Evolutionary conservation across 2,113 vertebrate genomes (phyloP).

Genomic region (Amia ocellicauda): DNA sequence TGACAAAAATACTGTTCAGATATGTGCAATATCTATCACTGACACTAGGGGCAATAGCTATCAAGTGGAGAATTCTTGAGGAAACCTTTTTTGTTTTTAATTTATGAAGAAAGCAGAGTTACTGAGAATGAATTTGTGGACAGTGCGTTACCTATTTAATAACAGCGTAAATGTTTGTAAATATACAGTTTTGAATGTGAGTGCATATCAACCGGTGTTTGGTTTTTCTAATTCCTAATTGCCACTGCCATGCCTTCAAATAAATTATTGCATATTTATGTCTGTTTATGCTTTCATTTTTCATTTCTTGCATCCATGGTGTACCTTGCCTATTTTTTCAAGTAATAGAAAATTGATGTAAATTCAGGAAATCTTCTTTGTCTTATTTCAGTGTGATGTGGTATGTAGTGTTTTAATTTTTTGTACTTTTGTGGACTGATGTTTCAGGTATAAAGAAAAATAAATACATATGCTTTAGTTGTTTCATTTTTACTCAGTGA

Average conservation of each 20-base stretch:
- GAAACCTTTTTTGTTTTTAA: background rate
- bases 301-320: no score
- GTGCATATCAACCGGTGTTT: slow-evolving; percentile 24
- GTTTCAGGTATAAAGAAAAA: no score
- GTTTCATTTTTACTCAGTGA: no score
- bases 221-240: slow-evolving; percentile 33
- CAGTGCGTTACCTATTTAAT: slow-evolving; percentile 14
- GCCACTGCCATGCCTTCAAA: slow-evolving; percentile 49
- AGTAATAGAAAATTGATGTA: background rate
- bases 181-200: slow-evolving; percentile 19
- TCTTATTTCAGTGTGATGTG: no score
- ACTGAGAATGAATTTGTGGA: no score
- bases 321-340: no score
- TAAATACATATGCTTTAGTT: no score
- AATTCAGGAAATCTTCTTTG: no score
- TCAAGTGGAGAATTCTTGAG: background rate
- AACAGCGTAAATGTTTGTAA: slow-evolving; percentile 8
- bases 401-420: no score
- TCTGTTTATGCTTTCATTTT: background rate
- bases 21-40: no score
- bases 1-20: no score
- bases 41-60: no score
- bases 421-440: background rate
- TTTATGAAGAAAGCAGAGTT: slow-evolving; percentile 15
- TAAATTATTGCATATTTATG: slow-evolving; percentile 43